Base-by-base conservation (phyloP, 2,797 vertebrate genomes). In the Bradypus variegatus region DNA sequence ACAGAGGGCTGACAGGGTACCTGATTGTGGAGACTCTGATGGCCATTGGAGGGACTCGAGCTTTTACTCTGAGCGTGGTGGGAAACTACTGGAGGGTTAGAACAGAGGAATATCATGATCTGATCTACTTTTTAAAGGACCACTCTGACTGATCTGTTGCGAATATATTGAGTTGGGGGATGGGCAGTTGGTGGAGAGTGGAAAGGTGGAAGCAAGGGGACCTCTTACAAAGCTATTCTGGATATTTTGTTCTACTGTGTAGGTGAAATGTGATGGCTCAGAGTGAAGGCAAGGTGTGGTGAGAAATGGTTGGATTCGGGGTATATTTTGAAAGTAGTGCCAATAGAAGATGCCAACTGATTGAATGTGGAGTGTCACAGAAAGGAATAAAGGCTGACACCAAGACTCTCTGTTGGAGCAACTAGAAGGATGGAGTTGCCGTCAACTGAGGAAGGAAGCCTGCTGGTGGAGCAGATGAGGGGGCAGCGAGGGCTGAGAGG, bases 401-500 rank as follows among this genome's bases (percentile, higher is more conserved):
- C 14, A 50, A 73, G 69, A 55, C 58, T 62, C 79, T 55, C 67
- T 16, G 2, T 62, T 84, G 65, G 41, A 89, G 55, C 76, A 77
- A 62, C 79, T 18, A 25, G 48, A 85, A 81, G 62, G 33, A 50
- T 18, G 41, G 76, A 41, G 10, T 77, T 62, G 67, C 15, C 50
- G 36, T 41, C 6, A 33, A 3, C 9, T 23, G 45, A 87, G 38
- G 84, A 36, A 23, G 14, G 72, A 86, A 65, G 41, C 27, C 11
- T 41, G 7, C 23, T 2, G 53, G 7, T 38, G 21, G 19, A 16
- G n/a, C 16, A 65, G 58, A 58, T 23, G 9, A 5, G 14, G 33
- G 8, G 0, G 4, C 0, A 36, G 8, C 25, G 1, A 36, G 38
- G n/a, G 19, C 23, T 38, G 15, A n/a, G 8, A 19, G 38, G 23